Base-by-base conservation (phyloP, 2,797 vertebrate species). In the Crypturellus tataupa region DNA sequence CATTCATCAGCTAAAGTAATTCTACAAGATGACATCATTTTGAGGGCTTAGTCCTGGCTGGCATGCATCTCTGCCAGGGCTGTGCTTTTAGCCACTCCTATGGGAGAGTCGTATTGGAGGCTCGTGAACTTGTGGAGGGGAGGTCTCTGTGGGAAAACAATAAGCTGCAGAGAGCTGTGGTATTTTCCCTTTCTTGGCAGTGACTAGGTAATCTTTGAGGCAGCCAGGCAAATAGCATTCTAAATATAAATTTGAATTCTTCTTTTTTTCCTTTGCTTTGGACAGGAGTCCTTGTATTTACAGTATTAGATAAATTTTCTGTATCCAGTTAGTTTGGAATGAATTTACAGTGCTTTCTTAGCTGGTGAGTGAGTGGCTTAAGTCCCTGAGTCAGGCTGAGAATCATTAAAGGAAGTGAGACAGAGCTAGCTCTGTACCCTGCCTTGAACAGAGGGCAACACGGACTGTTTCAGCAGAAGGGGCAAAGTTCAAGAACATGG, bases 241-340 rank as follows among this genome's bases (percentile, higher is more conserved):
- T 84, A 78, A 79, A 91, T 64, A 85, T 88, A 91, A 86, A 94
- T 96, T 94, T 96, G 49, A 94, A 95, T 95, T 72, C 17, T 25
- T 46, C 51, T 94, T 87, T 92, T 95, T 73, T 21, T 73, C 77
- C 77, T 62, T 80, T 80, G 58, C 33, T 88, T 80, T 91, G 91
- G 87, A 92, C 89, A 96, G 40, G 73, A 90, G 75, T 80, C 85
- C 91, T 93, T 91, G 88, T 93, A 77, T 95, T 96, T 95, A 88
- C 70, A 80, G 73, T 82, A 65, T 90, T 90, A 93, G 69, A 92
- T 68, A 72, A 91, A 40, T 88, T 93, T 94, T 88, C 49, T 90
- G 78, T 93, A 88, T 59, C 62, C 53, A 68, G 63, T 79, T 84
- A 68, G 10, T 31, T 47, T 71, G 75, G 64, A 65, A 91, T 80